Base-by-base conservation (phyloP, 2,888 invertebrate species). In the Synergus gifuensis region DNA sequence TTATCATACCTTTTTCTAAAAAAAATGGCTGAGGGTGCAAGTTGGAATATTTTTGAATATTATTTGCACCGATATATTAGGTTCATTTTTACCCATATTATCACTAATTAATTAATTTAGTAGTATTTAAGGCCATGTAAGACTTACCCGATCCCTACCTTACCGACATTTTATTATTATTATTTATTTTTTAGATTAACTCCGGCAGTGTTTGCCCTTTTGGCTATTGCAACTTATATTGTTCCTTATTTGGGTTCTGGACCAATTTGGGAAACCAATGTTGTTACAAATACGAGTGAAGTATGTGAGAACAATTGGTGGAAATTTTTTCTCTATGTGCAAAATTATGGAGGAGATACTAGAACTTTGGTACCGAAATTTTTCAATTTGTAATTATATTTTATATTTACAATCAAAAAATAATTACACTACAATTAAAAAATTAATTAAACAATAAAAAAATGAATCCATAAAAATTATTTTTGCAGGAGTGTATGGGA, bases 191-290 rank as follows among this genome's bases (percentile, higher is more conserved):
- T 90, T 63, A 93, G 94, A 82, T 89, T 95, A 78, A 94, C 94
- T 0, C 94, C 95, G 0, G 92, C 94, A 0, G 92, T 94, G 18
- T 93, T 93, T 36, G 92, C 93, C 1, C 91, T 94, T 22, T 89
- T 95, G 36, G 88, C 93, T 0, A 92, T 94, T 76, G 92, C 92
- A 22, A 93, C 93, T 80, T 93, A 94, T 12, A 88, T 94, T 42
- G 90, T 93, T 54, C 92, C 92, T 36, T 93, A 94, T 83, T 84
- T 93, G 1, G 93, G 93, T 2, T 92, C 92, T 88, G 94, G 94
- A 4, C 92, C 89, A 81, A 89, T 89, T 82, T 94, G 87, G 94
- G 89, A 84, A 1, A 81, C 63, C 7, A 44, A 77, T 28, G 1
- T 66, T 1, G 63, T 89, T 9, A 84, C n/a, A n/a, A n/a, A 73